These are phyloP conservation scores for Eristalis intricaria DNA, from an alignment of 2,888 invertebrate genomes.

Conservation along the genomic window DNA sequence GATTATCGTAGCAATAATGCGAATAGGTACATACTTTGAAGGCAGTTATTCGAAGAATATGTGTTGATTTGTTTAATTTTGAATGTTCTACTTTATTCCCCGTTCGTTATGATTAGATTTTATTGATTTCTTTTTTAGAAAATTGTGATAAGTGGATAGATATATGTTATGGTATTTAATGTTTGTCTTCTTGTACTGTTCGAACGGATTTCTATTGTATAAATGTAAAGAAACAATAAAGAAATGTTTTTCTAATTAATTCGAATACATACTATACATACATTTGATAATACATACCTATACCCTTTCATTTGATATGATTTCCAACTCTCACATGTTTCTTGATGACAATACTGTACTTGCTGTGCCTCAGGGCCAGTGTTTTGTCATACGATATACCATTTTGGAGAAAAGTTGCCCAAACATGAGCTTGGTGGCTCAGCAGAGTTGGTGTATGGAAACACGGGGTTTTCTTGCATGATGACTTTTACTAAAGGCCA, in stretches of 20 bases:
- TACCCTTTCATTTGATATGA: too few relatives aligned
- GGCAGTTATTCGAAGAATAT: not conserved
- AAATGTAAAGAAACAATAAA: constrained; percentile 46
- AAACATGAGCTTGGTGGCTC: too few relatives aligned
- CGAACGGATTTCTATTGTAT: constrained; percentile 37
- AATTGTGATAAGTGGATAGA: constrained; percentile 39
- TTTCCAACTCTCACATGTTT: too few relatives aligned
- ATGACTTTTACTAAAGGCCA: too few relatives aligned
- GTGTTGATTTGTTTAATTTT: constrained; percentile 1
- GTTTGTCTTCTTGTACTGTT: constrained; percentile 12
- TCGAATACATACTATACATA: not conserved
- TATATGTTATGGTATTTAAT: constrained; percentile 21
- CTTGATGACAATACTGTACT: too few relatives aligned
- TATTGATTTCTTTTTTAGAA: not conserved
- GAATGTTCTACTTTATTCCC: not conserved
- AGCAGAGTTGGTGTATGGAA: too few relatives aligned
- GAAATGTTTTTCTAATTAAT: constrained; percentile 36
- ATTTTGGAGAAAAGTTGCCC: too few relatives aligned
- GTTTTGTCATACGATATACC: too few relatives aligned
- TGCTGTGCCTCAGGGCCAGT: too few relatives aligned
- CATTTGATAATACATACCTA: too few relatives aligned
- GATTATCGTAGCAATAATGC: not conserved
- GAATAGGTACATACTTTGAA: not conserved
- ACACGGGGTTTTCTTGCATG: too few relatives aligned
- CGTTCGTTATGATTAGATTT: not conserved